These are phyloP conservation scores for Leptura quadrifasciata DNA, from an alignment of 2,888 invertebrate genomes.

Conservation along the genomic window DNA sequence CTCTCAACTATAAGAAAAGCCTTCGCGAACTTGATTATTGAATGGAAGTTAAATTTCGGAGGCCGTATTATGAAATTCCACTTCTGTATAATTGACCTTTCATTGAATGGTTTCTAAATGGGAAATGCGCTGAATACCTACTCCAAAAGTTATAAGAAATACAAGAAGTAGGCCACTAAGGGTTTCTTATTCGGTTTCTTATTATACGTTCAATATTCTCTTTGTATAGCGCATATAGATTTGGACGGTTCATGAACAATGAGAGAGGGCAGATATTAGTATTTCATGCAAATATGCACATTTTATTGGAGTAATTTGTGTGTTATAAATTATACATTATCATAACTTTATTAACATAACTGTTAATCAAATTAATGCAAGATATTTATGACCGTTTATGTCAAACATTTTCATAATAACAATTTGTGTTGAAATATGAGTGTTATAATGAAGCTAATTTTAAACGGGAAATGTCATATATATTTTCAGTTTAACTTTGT, in stretches of 20 bases:
- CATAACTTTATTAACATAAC: too few species aligned
- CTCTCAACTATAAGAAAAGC: slow-evolving; percentile 30
- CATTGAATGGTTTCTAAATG: slow-evolving; percentile 12
- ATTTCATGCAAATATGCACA: too few species aligned
- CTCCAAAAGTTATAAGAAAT: slow-evolving; percentile 22
- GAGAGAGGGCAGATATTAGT: too few species aligned
- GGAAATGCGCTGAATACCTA: slow-evolving; percentile 18
- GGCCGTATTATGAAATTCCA: slow-evolving; percentile 25
- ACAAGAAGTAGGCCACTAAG: slow-evolving; percentile 10
- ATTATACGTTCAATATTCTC: slow-evolving; percentile 4
- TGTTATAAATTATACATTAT: too few species aligned
- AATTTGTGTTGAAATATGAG: too few species aligned
- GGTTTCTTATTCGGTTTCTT: neutral
- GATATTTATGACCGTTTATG: too few species aligned
- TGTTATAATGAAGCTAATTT: too few species aligned
- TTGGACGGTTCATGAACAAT: neutral
- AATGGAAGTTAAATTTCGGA: slow-evolving; percentile 13
- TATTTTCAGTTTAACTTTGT: too few species aligned
- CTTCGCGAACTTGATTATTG: slow-evolving; percentile 21
- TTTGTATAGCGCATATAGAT: neutral
- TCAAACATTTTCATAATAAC: too few species aligned
- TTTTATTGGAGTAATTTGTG: too few species aligned
- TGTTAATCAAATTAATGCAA: too few species aligned
- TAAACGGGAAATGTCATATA: too few species aligned
- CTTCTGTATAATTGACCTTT: slow-evolving; percentile 36